Conservation (phyloP, 2,113 vertebrate genomes). For the Ctenomys sociabilis region DNA sequence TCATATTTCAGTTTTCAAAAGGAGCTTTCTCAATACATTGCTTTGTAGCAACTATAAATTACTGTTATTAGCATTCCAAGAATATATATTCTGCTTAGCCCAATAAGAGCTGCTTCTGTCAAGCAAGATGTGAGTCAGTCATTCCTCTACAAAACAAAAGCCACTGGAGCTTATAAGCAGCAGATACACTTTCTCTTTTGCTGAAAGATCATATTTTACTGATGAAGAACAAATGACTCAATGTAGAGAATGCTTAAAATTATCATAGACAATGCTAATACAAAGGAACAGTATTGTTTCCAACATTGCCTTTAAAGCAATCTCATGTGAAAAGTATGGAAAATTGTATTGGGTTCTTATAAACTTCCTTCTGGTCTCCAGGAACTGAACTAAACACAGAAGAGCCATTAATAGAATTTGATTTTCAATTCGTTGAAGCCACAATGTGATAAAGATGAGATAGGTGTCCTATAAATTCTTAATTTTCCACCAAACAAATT, state of each 20-base stretch:
- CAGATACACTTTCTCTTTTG: neutral
- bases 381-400: neutral
- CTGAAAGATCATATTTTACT: neutral
- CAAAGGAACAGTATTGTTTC: neutral
- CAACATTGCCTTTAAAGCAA: neutral
- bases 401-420: constrained; percentile 14
- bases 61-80: neutral
- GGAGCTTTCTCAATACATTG: neutral
- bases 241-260: neutral
- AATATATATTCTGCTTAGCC: neutral
- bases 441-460: constrained; percentile 40
- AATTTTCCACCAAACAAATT: constrained; percentile 50
- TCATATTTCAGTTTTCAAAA: neutral
- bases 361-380: neutral
- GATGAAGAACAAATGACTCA: constrained; percentile 23
- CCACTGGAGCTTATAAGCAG: neutral
- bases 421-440: constrained; percentile 46
- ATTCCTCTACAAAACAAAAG: neutral
- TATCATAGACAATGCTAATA: neutral
- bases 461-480: constrained; percentile 73
- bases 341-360: neutral
- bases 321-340: neutral
- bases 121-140: neutral
- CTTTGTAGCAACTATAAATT: neutral
- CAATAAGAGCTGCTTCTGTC: neutral